Conservation (phyloP, 1,140 invertebrate genomes). For the Coelopa frigida region DNA sequence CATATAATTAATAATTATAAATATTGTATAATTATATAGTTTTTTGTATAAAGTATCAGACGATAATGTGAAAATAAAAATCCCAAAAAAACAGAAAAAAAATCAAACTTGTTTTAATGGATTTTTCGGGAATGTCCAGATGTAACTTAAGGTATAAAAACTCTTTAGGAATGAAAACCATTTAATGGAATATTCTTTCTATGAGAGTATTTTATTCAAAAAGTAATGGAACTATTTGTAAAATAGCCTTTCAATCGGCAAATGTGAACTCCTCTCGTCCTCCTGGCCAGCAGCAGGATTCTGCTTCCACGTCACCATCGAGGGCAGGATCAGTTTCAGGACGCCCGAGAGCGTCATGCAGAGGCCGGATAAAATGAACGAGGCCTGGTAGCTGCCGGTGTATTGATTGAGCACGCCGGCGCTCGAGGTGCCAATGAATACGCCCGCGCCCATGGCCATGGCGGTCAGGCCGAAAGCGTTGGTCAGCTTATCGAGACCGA, state of each 20-base stretch:
- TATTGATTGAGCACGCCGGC: conserved; percentile 21
- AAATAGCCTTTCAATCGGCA: too few species aligned
- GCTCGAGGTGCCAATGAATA: conserved; percentile 28
- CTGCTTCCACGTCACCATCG: background rate
- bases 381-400: conserved; percentile 11
- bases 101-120: too few species aligned
- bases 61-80: background rate
- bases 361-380: conserved; percentile 28
- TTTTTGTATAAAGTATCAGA: conserved; percentile 10
- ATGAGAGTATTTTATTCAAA: too few species aligned
- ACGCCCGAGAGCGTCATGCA: conserved; percentile 26
- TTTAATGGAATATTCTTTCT: too few species aligned
- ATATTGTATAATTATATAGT: conserved; percentile 4
- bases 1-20: too few species aligned
- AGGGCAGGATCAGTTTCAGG: conserved; percentile 17
- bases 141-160: too few species aligned
- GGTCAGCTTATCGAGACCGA: conserved; percentile 34
- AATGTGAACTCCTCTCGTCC: too few species aligned
- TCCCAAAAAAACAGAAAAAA: too few species aligned
- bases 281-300: too few species aligned
- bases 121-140: too few species aligned
- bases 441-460: conserved; percentile 33
- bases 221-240: too few species aligned
- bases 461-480: conserved; percentile 37
- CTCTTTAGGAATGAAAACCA: too few species aligned